Evolutionary conservation across 2,797 vertebrate species (phyloP), one percentile per base, ranked within the genome.

Genomic region (Capromys pilorides): DNA sequence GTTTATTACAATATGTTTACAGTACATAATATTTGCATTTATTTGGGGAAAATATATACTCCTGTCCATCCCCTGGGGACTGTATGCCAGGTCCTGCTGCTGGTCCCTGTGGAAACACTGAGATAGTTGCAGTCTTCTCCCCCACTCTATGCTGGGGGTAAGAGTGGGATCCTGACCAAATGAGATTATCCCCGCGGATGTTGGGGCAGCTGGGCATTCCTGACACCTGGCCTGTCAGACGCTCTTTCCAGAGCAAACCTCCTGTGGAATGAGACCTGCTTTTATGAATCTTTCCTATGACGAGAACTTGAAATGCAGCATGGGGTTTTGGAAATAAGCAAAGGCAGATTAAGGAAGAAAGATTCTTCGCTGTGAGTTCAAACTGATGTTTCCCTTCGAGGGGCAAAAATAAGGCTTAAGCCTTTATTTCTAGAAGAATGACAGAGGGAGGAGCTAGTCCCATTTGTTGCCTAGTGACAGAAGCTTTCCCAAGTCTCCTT

Each of bases 401-500:
- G 95, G 82, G 89, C 88, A n/a, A n/a, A n/a, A n/a, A 45, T 90
- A 81, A 96, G 95, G 95, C 93, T 95, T 97, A 97, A 97, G 82
- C 93, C 82, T 96, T 96, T 95, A 90, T 97, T 97, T 96, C 95
- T 94, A 33, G 85, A 97, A 97, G 96, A 97, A 97, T 95, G 95
- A 88, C 73, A 90, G 96, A 86, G 85, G 97, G 95, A 97, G 97
- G 96, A 96, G 97, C 95, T 86, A 86, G 91, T 88, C 45, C 95
- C 93, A 96, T 97, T 96, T 97, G 97, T 97, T 96, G 97, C 97
- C 96, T 97, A 96, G 97, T 97, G 92, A 97, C 97, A 22, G 92
- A 96, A 90, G 95, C 96, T 95, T 97, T 94, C 94, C 80, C 95
- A 75, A 95, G 97, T 97, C 96, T 93, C 57, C 96, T 95, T 94